Percentiles rank a stretch among this genome's conserved stretches.
These are phyloP conservation scores for Temnopleurus reevesii DNA, from an alignment of 53 echinoderm and acorn worm species.

Conservation along the genomic window DNA sequence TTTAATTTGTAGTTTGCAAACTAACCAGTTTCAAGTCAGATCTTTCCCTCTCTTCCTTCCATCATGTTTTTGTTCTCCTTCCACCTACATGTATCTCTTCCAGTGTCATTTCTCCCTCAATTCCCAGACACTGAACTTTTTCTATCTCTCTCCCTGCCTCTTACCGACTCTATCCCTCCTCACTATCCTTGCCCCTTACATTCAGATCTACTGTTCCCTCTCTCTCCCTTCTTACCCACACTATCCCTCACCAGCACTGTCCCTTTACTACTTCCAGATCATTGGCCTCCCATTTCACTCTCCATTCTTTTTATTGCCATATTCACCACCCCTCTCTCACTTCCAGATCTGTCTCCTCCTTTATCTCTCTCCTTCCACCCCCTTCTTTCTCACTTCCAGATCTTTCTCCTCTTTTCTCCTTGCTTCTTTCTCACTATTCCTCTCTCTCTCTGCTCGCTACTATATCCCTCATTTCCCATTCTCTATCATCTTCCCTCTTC, in stretches of 20 bases:
- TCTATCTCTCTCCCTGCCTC: neutral
- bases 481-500: too few relatives aligned
- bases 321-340: neutral
- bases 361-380: neutral
- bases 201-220: neutral
- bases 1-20: neutral
- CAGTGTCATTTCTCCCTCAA: neutral
- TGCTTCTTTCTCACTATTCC: neutral
- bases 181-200: neutral
- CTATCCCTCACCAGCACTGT: neutral
- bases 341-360: neutral
- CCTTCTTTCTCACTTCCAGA: neutral
- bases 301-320: neutral
- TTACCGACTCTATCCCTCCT: neutral
- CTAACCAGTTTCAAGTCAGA: neutral
- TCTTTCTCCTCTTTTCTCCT: neutral
- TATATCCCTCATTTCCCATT: neutral
- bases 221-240: neutral
- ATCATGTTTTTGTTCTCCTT: neutral
- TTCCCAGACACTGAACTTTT: too few relatives aligned
- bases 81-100: neutral
- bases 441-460: neutral
- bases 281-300: neutral
- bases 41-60: neutral
- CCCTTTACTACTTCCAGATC: too few relatives aligned